phyloP scores from a whole-genome alignment of 2,888 invertebrate genomes.

The Epinotia brunnichana region DNA sequence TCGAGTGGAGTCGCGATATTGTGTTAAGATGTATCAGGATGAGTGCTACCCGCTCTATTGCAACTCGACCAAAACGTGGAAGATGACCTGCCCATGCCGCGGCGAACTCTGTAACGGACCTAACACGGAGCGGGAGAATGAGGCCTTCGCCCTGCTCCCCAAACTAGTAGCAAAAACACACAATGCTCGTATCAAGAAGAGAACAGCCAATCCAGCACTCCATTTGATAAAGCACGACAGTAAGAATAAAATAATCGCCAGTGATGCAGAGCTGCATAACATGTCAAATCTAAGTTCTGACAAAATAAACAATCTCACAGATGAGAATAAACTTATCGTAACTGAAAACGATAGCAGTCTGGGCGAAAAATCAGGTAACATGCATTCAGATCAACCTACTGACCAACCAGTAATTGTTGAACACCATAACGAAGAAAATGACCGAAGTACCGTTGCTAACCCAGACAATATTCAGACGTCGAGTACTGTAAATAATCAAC shows the following conservation, averaged over 20 bases:
- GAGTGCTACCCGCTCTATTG: conserved; percentile 76
- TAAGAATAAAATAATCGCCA: conserved; percentile 47
- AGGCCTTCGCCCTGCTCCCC: conserved; percentile 65
- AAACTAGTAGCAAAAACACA: conserved; percentile 55
- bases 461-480: conserved; percentile 6
- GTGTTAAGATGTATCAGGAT: conserved; percentile 77
- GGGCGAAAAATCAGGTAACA: conserved; percentile 3
- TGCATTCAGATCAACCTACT: conserved; percentile 37
- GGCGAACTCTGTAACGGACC: conserved; percentile 76
- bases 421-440: conserved; percentile 22
- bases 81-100: conserved; percentile 75
- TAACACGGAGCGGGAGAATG: conserved; percentile 67
- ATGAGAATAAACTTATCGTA: conserved; percentile 35
- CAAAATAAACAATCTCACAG: conserved; percentile 26
- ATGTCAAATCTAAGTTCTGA: conserved; percentile 23
- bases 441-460: conserved; percentile 8
- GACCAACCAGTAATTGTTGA: conserved; percentile 30
- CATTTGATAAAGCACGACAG: conserved; percentile 44
- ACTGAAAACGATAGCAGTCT: conserved; percentile 22
- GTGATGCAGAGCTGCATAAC: conserved; percentile 45
- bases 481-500: conserved; percentile 12
- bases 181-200: conserved; percentile 51
- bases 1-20: conserved; percentile 71
- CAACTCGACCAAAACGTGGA: conserved; percentile 73
- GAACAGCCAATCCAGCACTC: conserved; percentile 44